Percentiles rank a stretch among this genome's conserved stretches.
Evolutionary conservation across 2,113 vertebrate genomes (phyloP).

Genomic region (Macheiramphus alcinus): DNA sequence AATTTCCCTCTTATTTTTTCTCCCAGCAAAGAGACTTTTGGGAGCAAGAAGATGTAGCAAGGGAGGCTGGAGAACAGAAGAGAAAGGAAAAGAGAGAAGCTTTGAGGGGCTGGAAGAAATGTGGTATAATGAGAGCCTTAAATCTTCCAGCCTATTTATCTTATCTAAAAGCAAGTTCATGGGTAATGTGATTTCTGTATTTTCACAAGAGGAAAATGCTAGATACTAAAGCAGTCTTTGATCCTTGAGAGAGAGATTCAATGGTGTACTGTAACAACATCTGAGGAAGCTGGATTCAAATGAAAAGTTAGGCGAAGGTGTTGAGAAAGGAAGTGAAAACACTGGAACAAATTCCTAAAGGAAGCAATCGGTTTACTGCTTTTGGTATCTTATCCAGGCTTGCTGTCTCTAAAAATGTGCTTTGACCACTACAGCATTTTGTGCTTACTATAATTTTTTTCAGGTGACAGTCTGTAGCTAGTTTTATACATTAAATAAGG

Average conservation of each 20-base stretch:
- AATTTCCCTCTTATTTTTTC: background rate
- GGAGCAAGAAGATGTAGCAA: background rate
- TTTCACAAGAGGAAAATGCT: background rate
- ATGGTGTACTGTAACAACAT: background rate
- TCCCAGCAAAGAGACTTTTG: background rate
- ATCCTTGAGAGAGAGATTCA: background rate
- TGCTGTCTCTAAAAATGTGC: background rate
- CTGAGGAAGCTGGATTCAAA: background rate
- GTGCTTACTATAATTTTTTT: background rate
- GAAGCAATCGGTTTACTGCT: background rate
- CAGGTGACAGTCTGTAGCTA: background rate
- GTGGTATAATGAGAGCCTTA: background rate
- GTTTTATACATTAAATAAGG: background rate
- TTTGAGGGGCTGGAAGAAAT: background rate
- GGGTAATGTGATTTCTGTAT: background rate
- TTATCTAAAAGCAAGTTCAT: background rate
- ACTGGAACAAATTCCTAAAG: background rate
- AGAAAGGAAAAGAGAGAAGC: background rate
- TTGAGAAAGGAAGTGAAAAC: background rate
- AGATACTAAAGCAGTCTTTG: background rate
- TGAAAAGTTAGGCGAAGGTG: background rate
- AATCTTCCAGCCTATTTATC: background rate
- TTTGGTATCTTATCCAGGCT: background rate
- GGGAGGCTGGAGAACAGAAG: background rate
- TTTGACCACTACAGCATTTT: background rate